Base-by-base conservation (phyloP, 2,888 invertebrate genomes). In the Thymelicus lineola region DNA sequence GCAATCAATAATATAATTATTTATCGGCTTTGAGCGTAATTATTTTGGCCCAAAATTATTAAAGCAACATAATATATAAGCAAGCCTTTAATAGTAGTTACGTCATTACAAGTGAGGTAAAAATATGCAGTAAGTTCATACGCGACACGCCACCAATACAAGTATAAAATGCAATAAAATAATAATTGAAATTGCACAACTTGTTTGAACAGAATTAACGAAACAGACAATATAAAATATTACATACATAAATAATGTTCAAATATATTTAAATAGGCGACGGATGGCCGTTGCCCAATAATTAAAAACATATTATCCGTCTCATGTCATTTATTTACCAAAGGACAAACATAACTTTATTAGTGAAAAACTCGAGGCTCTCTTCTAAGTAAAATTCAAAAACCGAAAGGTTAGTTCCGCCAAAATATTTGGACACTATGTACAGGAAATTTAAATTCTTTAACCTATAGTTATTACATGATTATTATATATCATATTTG, bases 371-470 rank as follows among this genome's bases (percentile, higher is more conserved):
- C 42, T 42, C 12, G 12, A 42, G 4, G 42, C 42, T 50, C 3
- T 17, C 17, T 9, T 15, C 2, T 1, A 1, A 17, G 17, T 7
- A 10, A 50, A 7, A 6, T 50, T 50, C 15, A 15, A 7, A 50
- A 7, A 50, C 15, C 48, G 5, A 17, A 50, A 17, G 6, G 7
- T 6, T 50, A 17, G 15, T 6, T 15, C 9, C 6, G 0, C 48
- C 15, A 50, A 50, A 50, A 50, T 28, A 28, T 28, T 55, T 20
- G 28, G 14, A 20, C 10, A 42, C 42, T 12, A 55, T 28, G 12
- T 28, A 20, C 20, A 42, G 12, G 28, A 28, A 20, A 55, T 55
- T 55, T 55, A 55, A 55, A 55, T 28, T 28, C 55, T 55, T 55
- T 28, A 55, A 28, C 12, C 55, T 55, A 28, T 55, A 28, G 12